These are phyloP conservation scores for Drosophila auraria DNA, from an alignment of 1,140 invertebrate genomes.

Conservation along the genomic window DNA sequence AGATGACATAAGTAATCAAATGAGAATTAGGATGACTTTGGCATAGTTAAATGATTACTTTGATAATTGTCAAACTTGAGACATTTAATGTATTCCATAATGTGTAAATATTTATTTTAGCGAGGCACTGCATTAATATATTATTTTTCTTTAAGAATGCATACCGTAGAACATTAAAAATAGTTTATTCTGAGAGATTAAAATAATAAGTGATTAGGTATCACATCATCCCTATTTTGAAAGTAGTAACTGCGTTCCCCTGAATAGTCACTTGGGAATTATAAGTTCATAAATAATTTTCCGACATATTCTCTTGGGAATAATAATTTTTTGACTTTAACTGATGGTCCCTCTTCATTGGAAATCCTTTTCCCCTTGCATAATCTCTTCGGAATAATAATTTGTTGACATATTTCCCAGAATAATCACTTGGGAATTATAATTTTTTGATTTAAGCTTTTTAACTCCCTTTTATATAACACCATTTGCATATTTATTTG, in stretches of 20 bases:
- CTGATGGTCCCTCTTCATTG: background rate
- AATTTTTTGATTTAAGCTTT: too few relatives aligned
- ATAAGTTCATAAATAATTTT: background rate
- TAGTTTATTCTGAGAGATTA: too few relatives aligned
- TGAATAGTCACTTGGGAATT: background rate
- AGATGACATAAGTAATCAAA: background rate
- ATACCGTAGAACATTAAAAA: too few relatives aligned
- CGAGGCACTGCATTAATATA: too few relatives aligned
- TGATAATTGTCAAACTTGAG: too few relatives aligned
- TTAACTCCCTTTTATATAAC: background rate
- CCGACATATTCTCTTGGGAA: background rate
- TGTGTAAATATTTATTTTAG: too few relatives aligned
- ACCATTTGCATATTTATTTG: background rate
- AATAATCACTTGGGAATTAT: background rate
- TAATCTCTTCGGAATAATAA: background rate
- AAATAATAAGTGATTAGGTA: too few relatives aligned
- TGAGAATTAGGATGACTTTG: background rate
- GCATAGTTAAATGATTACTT: background rate
- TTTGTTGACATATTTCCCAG: background rate
- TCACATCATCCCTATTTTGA: background rate
- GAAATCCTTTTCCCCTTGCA: background rate
- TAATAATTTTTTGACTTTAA: background rate
- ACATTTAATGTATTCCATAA: too few relatives aligned
- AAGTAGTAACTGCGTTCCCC: accelerated
- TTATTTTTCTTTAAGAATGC: background rate